These are phyloP conservation scores for Nymphalis io DNA, from an alignment of 1,140 invertebrate genomes.

Conservation along the genomic window DNA sequence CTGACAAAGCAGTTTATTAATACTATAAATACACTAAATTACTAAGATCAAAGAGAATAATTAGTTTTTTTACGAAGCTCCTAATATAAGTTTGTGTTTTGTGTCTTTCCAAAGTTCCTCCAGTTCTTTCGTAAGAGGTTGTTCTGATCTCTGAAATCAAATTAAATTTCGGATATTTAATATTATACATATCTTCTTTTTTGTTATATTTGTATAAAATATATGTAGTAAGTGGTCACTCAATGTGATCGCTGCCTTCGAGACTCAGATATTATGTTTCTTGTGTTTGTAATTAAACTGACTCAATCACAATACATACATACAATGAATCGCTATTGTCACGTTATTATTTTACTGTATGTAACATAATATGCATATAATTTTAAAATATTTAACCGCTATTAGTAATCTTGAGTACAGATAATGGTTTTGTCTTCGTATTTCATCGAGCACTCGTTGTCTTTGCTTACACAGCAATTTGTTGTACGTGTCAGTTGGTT, in stretches of 20 bases:
- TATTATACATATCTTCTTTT: too few species aligned
- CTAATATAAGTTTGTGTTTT: slow-evolving; percentile 70
- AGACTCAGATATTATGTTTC: too few species aligned
- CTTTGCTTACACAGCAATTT: slow-evolving; percentile 63
- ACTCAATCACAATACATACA: too few species aligned
- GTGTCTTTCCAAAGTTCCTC: slow-evolving; percentile 64
- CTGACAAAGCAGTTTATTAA: too few species aligned
- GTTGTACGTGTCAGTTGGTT: slow-evolving; percentile 57
- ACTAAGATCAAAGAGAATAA: too few species aligned
- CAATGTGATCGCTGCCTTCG: too few species aligned
- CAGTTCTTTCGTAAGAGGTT: slow-evolving; percentile 64
- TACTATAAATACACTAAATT: too few species aligned
- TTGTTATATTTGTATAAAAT: too few species aligned
- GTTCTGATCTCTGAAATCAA: slow-evolving; percentile 65
- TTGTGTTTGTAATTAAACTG: too few species aligned
- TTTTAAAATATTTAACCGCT: slow-evolving; percentile 49
- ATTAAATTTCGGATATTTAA: background rate
- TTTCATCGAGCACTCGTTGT: slow-evolving; percentile 56
- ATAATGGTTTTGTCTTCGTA: slow-evolving; percentile 56
- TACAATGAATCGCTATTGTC: too few species aligned
- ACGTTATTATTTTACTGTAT: background rate
- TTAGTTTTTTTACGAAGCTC: slow-evolving; percentile 63
- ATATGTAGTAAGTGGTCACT: too few species aligned
- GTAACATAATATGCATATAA: background rate
- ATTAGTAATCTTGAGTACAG: slow-evolving; percentile 63